phyloP scores from a whole-genome alignment of 2,888 invertebrate genomes.

The Dexiosoma caninum region DNA sequence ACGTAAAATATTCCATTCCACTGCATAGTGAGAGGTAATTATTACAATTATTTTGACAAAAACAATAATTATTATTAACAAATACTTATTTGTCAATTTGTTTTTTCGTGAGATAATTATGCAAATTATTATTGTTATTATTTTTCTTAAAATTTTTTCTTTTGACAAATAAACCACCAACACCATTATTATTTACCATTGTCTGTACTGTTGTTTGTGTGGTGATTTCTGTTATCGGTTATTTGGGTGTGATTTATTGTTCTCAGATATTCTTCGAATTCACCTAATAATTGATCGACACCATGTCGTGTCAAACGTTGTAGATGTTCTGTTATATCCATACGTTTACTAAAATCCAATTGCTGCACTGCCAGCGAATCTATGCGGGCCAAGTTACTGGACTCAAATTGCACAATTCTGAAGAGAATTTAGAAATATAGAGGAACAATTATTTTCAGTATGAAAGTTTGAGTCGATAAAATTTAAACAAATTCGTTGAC shows the following conservation, averaged over 20 bases:
- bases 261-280: slow-evolving; percentile 69
- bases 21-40: neutral
- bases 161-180: slow-evolving; percentile 23
- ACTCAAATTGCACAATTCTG: slow-evolving; percentile 77
- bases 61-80: too few relatives aligned
- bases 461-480: too few relatives aligned
- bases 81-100: too few relatives aligned
- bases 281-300: slow-evolving; percentile 77
- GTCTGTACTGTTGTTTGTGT: slow-evolving; percentile 57
- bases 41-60: too few relatives aligned
- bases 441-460: too few relatives aligned
- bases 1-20: slow-evolving; percentile 55
- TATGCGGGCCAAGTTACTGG: slow-evolving; percentile 75
- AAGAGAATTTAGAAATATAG: neutral
- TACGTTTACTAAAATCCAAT: slow-evolving; percentile 74
- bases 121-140: neutral
- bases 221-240: slow-evolving; percentile 53
- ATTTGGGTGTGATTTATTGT: slow-evolving; percentile 54
- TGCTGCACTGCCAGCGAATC: slow-evolving; percentile 77
- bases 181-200: slow-evolving; percentile 63
- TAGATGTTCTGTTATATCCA: slow-evolving; percentile 78
- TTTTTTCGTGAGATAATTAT: neutral
- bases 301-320: slow-evolving; percentile 74
- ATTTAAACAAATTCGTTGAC: too few relatives aligned
- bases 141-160: neutral